phyloP scores from a whole-genome alignment of 1,140 invertebrate genomes.

The Mylabris phalerata region DNA sequence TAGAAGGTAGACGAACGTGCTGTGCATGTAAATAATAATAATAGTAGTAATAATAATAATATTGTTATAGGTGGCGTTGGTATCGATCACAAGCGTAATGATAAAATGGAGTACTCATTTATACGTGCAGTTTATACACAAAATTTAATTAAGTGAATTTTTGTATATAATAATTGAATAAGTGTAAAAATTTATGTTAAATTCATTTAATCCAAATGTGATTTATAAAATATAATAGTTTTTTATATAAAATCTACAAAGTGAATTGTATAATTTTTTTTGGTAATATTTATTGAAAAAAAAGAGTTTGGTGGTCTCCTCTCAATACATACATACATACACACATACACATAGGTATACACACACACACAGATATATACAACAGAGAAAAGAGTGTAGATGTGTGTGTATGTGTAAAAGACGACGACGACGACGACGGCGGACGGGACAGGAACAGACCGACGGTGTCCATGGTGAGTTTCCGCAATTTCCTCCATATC shows the following conservation, averaged over 20 bases:
- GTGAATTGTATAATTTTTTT: conserved; percentile 23
- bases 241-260: conserved; percentile 19
- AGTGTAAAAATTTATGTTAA: conserved; percentile 30
- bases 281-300: not conserved
- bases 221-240: conserved; percentile 22
- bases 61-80: conserved; percentile 28
- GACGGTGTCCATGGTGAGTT: conserved; percentile 40
- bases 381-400: conserved; percentile 14
- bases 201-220: conserved; percentile 26
- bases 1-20: too few relatives aligned
- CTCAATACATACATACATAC: not conserved
- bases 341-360: too few relatives aligned
- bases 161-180: conserved; percentile 26
- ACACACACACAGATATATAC: too few relatives aligned
- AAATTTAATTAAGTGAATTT: conserved; percentile 36
- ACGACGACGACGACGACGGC: not conserved
- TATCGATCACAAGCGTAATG: conserved; percentile 40
- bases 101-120: conserved; percentile 42
- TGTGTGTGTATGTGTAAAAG: too few relatives aligned
- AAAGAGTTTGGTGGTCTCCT: not conserved
- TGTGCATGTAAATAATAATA: too few relatives aligned
- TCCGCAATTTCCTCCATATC: conserved; percentile 1
- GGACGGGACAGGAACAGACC: conserved; percentile 20
- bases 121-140: conserved; percentile 39
- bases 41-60: not conserved